These are phyloP conservation scores for Samia ricini DNA, from an alignment of 1,140 invertebrate genomes.

Conservation along the genomic window DNA sequence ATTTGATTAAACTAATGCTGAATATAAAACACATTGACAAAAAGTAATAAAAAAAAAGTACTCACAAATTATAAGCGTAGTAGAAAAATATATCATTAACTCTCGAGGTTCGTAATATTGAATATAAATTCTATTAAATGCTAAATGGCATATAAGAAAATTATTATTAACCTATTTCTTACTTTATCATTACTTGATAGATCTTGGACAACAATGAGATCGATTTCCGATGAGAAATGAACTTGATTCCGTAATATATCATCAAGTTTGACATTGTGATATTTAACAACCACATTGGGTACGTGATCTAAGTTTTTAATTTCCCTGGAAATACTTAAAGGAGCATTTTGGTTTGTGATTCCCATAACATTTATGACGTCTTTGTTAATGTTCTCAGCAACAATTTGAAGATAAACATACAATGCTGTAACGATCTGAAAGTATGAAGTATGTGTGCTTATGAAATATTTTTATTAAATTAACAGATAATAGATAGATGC, in stretches of 20 bases:
- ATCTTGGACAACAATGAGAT: slow-evolving; percentile 25
- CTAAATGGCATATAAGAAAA: background rate
- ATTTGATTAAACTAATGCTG: too few species aligned
- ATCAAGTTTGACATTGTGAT: slow-evolving; percentile 14
- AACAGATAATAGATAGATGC: too few species aligned
- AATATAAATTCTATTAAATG: background rate
- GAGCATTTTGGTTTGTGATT: slow-evolving; percentile 14
- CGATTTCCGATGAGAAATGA: slow-evolving; percentile 5
- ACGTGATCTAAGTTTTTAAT: slow-evolving; percentile 18
- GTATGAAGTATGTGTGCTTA: too few species aligned
- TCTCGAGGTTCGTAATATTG: too few species aligned
- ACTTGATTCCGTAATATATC: slow-evolving; percentile 9
- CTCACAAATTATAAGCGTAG: too few species aligned
- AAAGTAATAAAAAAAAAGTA: too few species aligned
- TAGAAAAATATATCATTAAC: too few species aligned
- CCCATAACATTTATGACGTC: slow-evolving; percentile 25
- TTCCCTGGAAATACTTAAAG: slow-evolving; percentile 9
- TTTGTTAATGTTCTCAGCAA: slow-evolving; percentile 37
- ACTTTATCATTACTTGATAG: slow-evolving; percentile 26
- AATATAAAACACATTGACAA: too few species aligned
- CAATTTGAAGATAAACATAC: slow-evolving; percentile 32
- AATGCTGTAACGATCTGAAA: slow-evolving; percentile 28
- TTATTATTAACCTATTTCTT: slow-evolving; percentile 7
- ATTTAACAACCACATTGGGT: slow-evolving; percentile 17
- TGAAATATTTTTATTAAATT: too few species aligned